Conservation (phyloP, 2,888 invertebrate species). For the Onthophagus sagittarius region DNA sequence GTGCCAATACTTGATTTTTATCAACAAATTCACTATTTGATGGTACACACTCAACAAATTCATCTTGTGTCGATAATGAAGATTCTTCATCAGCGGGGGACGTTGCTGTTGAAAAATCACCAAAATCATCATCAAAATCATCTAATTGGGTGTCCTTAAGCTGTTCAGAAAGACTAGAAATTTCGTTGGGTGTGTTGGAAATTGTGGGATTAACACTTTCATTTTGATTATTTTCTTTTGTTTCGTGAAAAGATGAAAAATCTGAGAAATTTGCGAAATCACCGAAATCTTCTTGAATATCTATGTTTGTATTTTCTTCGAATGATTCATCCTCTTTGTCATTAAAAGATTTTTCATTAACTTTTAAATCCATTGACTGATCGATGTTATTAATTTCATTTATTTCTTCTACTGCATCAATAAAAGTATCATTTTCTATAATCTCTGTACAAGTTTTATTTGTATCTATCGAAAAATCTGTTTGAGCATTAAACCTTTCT, state of each 20-base stretch:
- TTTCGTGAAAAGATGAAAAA: background rate
- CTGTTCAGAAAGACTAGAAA: background rate
- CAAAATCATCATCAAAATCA: slow-evolving; percentile 38
- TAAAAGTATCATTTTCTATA: background rate
- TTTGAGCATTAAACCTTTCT: too few relatives aligned
- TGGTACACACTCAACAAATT: slow-evolving; percentile 20
- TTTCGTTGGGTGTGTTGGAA: background rate
- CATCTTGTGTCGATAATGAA: slow-evolving; percentile 9
- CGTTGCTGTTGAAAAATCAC: slow-evolving; percentile 30
- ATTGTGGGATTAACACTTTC: too few relatives aligned
- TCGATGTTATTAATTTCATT: background rate
- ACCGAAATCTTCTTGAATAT: slow-evolving; percentile 23
- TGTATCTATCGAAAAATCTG: too few relatives aligned
- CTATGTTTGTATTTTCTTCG: background rate
- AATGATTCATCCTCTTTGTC: background rate
- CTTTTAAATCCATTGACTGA: background rate
- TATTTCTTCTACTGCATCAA: background rate
- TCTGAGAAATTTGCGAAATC: slow-evolving; percentile 20
- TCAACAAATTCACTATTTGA: slow-evolving; percentile 16
- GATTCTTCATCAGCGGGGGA: background rate
- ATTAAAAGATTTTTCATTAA: background rate
- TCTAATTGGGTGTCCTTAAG: slow-evolving; percentile 16
- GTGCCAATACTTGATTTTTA: slow-evolving; percentile 15
- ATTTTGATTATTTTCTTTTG: background rate
- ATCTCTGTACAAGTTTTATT: too few relatives aligned